These are phyloP conservation scores for Amphipyra tragopoginis DNA, from an alignment of 2,888 invertebrate species.

Conservation along the genomic window DNA sequence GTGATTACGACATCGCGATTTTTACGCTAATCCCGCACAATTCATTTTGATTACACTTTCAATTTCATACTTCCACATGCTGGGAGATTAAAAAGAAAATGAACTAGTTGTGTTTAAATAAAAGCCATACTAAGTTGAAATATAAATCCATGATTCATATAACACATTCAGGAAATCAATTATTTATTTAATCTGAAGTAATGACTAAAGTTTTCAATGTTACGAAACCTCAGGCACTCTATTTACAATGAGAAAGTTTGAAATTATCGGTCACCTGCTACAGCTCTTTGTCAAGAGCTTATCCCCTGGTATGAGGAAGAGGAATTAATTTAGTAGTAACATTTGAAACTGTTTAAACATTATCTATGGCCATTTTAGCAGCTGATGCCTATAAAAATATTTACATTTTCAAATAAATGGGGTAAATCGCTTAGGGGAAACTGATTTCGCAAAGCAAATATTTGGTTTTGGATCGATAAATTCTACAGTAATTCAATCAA, in stretches of 20 bases:
- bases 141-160: not conserved
- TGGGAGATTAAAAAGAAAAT: not conserved
- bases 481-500: conserved; percentile 20
- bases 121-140: not conserved
- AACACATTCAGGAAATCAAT: no score
- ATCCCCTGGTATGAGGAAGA: conserved; percentile 23
- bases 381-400: not conserved
- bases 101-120: no score
- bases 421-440: conserved; percentile 12
- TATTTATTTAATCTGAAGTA: not conserved
- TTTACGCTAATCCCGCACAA: conserved; percentile 32
- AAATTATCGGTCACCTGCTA: conserved; percentile 20
- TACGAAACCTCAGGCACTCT: not conserved
- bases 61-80: conserved; percentile 1
- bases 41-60: conserved; percentile 25
- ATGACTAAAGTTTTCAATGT: not conserved
- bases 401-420: conserved; percentile 10
- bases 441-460: conserved; percentile 12
- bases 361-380: not conserved
- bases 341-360: not conserved
- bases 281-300: conserved; percentile 11
- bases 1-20: conserved; percentile 44
- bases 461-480: conserved; percentile 27
- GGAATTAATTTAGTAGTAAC: not conserved
- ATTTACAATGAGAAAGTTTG: not conserved